A percentile compares a stretch with the other conserved stretches of the same genome.
phyloP scores from a whole-genome alignment of 2,888 invertebrate species.

The Cheilosia scutellata region DNA sequence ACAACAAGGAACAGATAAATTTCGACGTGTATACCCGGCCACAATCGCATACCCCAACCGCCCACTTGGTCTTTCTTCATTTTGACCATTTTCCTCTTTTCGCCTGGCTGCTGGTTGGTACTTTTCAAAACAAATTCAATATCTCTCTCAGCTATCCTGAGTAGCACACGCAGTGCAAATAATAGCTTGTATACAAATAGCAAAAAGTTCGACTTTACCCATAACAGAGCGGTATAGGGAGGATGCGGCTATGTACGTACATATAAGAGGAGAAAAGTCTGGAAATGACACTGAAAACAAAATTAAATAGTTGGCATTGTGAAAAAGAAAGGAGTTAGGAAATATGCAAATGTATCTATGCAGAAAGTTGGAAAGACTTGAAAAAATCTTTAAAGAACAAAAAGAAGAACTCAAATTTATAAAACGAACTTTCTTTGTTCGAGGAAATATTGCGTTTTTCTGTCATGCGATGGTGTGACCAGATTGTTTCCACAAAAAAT shows the following conservation, averaged over 20 bases:
- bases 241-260: background rate
- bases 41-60: constrained; percentile 8
- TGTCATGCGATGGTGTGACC: background rate
- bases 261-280: constrained; percentile 14
- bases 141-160: constrained; percentile 42
- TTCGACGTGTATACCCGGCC: constrained; percentile 16
- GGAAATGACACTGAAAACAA: constrained; percentile 61
- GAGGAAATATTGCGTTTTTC: constrained; percentile 22
- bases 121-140: constrained; percentile 63
- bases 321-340: constrained; percentile 7
- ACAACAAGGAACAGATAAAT: constrained; percentile 27
- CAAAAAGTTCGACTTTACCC: constrained; percentile 3
- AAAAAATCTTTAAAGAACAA: background rate
- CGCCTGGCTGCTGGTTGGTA: constrained; percentile 17
- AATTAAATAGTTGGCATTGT: constrained; percentile 54
- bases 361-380: constrained; percentile 23
- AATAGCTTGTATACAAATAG: constrained; percentile 50
- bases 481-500: too few species aligned
- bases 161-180: constrained; percentile 72
- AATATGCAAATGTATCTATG: constrained; percentile 44
- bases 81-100: constrained; percentile 15
- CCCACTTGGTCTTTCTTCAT: constrained; percentile 11
- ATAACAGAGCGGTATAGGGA: too few species aligned
- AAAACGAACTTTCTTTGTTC: constrained; percentile 46
- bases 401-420: background rate